Evolutionary conservation across 2,113 vertebrate species (phyloP).

Genomic region (Falcunculus frontatus): DNA sequence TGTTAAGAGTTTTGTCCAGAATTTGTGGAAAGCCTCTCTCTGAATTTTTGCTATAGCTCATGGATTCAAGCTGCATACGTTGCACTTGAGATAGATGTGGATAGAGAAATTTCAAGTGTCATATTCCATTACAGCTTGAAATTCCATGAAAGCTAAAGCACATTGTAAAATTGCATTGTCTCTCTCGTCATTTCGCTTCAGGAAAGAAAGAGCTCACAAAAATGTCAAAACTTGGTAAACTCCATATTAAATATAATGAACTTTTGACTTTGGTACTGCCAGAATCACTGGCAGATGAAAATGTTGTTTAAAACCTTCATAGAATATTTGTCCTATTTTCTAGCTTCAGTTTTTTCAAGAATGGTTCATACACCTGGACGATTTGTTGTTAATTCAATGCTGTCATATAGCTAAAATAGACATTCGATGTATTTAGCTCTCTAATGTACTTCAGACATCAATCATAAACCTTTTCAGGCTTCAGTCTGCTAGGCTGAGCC

Average conservation of each 20-base stretch:
- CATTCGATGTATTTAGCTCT: not conserved
- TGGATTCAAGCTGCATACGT: not conserved
- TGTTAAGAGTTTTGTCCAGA: not conserved
- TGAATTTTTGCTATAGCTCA: not conserved
- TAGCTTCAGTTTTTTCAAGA: not conserved
- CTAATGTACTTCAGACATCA: not conserved
- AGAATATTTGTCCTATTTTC: not conserved
- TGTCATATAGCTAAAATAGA: not conserved
- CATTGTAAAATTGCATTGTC: conserved; percentile 16
- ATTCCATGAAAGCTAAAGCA: conserved; percentile 14
- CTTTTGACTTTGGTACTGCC: conserved; percentile 26
- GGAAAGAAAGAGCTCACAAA: conserved; percentile 20
- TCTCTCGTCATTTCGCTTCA: conserved; percentile 7
- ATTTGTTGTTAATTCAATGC: not conserved
- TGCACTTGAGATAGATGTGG: not conserved
- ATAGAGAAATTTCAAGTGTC: not conserved
- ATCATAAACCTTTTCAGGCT: conserved; percentile 13
- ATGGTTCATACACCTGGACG: not conserved
- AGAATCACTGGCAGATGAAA: not conserved
- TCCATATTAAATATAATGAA: conserved; percentile 18
- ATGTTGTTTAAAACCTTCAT: not conserved
- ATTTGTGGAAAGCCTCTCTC: not conserved
- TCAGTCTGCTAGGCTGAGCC: not conserved
- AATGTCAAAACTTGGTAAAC: conserved; percentile 30
- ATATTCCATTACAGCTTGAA: not conserved